Conservation (phyloP, 2,113 vertebrate genomes). For the Callochromis pleurospilus region DNA sequence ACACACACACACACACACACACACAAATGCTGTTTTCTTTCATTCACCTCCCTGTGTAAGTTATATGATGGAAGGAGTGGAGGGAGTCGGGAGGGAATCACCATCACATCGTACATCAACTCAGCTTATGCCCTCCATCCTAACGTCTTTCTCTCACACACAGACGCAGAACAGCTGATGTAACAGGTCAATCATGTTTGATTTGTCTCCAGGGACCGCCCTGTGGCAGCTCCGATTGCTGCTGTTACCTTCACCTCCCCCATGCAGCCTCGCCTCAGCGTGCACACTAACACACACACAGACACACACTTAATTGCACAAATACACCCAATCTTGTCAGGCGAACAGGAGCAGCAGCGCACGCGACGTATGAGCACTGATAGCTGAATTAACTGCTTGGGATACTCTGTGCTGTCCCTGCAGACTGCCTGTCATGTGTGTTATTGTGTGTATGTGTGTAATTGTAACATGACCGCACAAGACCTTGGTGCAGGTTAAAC, state of each 20-base stretch:
- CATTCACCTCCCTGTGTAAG: background rate
- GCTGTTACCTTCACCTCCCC: constrained; percentile 67
- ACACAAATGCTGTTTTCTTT: background rate
- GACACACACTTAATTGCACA: background rate
- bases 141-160: background rate
- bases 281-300: background rate
- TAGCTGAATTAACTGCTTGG: constrained; percentile 23
- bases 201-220: constrained; percentile 45
- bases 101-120: constrained; percentile 37
- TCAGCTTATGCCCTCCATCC: background rate
- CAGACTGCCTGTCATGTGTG: background rate
- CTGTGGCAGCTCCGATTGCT: constrained; percentile 66
- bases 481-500: constrained; percentile 25
- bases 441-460: background rate
- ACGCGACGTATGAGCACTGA: background rate
- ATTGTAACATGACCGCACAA: background rate
- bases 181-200: constrained; percentile 61
- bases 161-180: constrained; percentile 12
- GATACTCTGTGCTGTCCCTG: background rate
- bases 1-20: too few species aligned
- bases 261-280: background rate
- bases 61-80: constrained; percentile 19
- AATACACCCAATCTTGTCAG: background rate
- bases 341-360: background rate
- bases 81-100: constrained; percentile 40